These are phyloP conservation scores for Amiota communis DNA, from an alignment of 2,888 invertebrate species.

Conservation along the genomic window DNA sequence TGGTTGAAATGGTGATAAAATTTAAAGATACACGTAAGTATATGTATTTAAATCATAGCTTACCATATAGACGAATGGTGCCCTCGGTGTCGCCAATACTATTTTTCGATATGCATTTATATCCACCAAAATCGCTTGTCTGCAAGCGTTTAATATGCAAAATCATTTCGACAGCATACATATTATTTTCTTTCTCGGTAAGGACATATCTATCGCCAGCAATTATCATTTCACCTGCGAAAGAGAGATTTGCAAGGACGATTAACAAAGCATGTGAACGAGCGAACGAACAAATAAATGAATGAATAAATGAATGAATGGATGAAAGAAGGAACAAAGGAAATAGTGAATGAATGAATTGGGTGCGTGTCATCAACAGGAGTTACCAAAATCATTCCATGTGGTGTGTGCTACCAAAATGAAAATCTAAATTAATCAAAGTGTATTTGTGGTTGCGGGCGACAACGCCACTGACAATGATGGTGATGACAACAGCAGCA, in stretches of 20 bases:
- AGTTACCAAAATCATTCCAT: not conserved
- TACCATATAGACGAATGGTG: slow-evolving; percentile 90
- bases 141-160: slow-evolving; percentile 84
- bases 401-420: not conserved
- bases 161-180: slow-evolving; percentile 89
- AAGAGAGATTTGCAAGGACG: slow-evolving; percentile 33
- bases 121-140: slow-evolving; percentile 86
- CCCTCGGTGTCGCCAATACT: slow-evolving; percentile 93
- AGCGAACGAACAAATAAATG: too few species aligned
- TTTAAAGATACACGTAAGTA: not conserved
- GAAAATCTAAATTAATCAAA: slow-evolving; percentile 32
- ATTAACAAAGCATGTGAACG: not conserved
- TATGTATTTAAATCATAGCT: slow-evolving; percentile 68
- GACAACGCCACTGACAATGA: not conserved
- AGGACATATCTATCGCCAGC: slow-evolving; percentile 88
- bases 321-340: too few species aligned
- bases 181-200: slow-evolving; percentile 85
- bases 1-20: not conserved
- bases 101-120: slow-evolving; percentile 94
- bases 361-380: too few species aligned
- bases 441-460: not conserved
- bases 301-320: too few species aligned
- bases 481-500: not conserved
- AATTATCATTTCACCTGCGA: slow-evolving; percentile 92
- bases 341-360: too few species aligned